Percentiles rank a stretch among this genome's conserved stretches.
Conservation (phyloP, 2,797 vertebrate species). For the Florisuga fusca region DNA sequence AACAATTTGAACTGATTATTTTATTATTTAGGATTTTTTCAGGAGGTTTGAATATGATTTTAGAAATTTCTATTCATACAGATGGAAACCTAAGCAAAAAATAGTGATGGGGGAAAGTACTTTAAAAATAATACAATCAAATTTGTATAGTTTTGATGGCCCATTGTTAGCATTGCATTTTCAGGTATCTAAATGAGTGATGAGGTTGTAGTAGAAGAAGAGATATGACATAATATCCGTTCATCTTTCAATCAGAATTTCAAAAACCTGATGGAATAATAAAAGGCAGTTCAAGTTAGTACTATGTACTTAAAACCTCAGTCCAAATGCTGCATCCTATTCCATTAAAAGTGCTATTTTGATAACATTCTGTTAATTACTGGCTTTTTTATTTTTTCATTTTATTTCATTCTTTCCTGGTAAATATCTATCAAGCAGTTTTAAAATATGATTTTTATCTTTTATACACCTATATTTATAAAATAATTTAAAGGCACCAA, state of each 20-base stretch:
- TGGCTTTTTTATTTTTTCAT: background rate
- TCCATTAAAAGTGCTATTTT: background rate
- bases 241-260: background rate
- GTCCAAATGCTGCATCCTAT: background rate
- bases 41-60: background rate
- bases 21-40: background rate
- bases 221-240: background rate
- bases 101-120: background rate
- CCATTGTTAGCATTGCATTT: background rate
- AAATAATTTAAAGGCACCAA: background rate
- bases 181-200: background rate
- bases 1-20: background rate
- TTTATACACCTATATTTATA: background rate
- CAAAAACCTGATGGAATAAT: background rate
- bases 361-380: background rate
- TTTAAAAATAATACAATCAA: background rate
- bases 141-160: background rate
- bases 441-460: background rate
- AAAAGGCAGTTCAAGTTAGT: background rate
- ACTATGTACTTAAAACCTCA: background rate
- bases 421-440: background rate
- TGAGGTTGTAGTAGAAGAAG: background rate
- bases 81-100: background rate
- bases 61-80: background rate
- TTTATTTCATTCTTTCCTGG: conserved; percentile 25